Evolutionary conservation across 2,113 vertebrate species (phyloP).

Genomic region (Hypanus sabinus): DNA sequence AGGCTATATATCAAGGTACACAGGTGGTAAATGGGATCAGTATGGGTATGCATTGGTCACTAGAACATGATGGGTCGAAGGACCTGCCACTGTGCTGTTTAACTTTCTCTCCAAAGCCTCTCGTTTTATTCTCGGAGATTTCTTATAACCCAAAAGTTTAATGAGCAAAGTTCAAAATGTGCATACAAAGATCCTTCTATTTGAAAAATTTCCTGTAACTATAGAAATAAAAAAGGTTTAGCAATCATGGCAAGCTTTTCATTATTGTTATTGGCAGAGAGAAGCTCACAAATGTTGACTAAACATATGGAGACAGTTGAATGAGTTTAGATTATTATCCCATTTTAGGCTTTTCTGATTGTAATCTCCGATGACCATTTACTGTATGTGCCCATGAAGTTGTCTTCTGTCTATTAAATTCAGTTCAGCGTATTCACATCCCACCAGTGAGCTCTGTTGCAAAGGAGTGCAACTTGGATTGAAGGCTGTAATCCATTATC

Average conservation of each 20-base stretch:
- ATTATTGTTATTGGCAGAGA: background rate
- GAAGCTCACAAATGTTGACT: background rate
- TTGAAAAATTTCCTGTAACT: background rate
- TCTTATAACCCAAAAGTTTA: background rate
- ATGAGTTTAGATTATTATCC: background rate
- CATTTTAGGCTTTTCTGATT: no score
- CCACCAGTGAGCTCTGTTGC: background rate
- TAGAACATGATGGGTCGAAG: no score
- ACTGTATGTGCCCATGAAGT: background rate
- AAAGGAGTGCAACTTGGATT: background rate
- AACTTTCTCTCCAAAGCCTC: no score
- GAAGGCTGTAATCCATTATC: background rate
- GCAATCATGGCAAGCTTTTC: no score
- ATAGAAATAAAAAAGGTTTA: background rate
- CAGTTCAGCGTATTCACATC: background rate
- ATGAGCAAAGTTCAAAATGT: background rate
- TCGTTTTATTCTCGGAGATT: background rate
- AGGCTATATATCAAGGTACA: no score
- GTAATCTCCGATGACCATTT: no score
- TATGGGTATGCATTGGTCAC: no score
- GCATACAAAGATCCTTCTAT: background rate
- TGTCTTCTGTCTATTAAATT: background rate
- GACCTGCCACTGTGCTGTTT: no score
- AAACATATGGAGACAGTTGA: background rate
- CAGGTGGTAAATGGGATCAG: no score